These are phyloP conservation scores for Diorhabda sublineata DNA, from an alignment of 1,140 invertebrate species.

Conservation along the genomic window DNA sequence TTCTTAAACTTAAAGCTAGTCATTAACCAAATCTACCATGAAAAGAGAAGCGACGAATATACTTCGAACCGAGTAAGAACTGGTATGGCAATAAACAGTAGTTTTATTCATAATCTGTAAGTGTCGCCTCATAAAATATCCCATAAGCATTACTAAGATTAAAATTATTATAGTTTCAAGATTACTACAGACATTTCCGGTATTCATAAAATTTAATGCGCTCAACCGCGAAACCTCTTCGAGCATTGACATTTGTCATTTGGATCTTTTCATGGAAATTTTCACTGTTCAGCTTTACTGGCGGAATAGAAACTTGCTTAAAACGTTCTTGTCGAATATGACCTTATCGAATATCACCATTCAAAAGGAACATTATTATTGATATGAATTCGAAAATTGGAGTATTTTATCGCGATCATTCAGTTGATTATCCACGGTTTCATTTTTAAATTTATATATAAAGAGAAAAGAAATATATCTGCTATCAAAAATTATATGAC, in stretches of 20 bases:
- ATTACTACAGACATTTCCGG: slow-evolving; percentile 1
- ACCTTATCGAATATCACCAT: background rate
- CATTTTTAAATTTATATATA: no score
- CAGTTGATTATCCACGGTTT: no score
- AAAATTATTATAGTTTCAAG: slow-evolving; percentile 1
- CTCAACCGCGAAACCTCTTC: background rate
- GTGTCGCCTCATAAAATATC: background rate
- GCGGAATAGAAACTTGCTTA: background rate
- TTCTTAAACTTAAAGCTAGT: no score
- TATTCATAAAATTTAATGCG: slow-evolving; percentile 3
- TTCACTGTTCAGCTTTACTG: background rate
- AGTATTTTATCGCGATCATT: background rate
- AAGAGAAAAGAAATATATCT: no score
- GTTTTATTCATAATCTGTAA: background rate
- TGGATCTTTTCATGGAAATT: slow-evolving; percentile 2
- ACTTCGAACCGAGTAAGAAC: no score
- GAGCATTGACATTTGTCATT: background rate
- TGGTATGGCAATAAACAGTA: background rate
- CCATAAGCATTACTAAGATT: background rate
- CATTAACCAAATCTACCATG: no score
- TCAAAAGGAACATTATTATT: slow-evolving; percentile 1
- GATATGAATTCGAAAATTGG: background rate
- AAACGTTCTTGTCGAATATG: background rate
- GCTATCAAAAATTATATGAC: no score
- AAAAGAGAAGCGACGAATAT: no score